phyloP scores from a whole-genome alignment of 2,797 vertebrate genomes.

The Hoplostethus mediterraneus region DNA sequence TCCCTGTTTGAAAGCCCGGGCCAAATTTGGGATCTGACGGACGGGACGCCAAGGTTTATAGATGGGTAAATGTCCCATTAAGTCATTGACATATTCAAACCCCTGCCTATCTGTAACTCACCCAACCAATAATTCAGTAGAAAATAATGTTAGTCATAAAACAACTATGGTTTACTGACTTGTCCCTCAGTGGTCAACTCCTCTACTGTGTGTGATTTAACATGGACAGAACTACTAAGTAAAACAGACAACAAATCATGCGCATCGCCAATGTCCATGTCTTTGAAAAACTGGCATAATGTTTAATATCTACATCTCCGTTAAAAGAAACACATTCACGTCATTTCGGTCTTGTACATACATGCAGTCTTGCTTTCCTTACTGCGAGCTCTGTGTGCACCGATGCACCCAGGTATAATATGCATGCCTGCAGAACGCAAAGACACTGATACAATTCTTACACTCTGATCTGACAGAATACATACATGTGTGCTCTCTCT shows the following conservation, averaged over 20 bases:
- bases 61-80: constrained; percentile 55
- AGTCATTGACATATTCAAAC: constrained; percentile 48
- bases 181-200: constrained; percentile 67
- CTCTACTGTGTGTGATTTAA: constrained; percentile 62
- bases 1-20: constrained; percentile 13
- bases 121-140: constrained; percentile 43
- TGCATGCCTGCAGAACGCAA: not conserved
- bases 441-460: not conserved
- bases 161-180: constrained; percentile 54
- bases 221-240: constrained; percentile 56
- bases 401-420: not conserved
- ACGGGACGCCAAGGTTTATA: constrained; percentile 42
- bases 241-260: constrained; percentile 58
- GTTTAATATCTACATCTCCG: not conserved
- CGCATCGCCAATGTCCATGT: constrained; percentile 27
- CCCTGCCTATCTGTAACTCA: constrained; percentile 41
- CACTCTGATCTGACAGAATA: not conserved
- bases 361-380: not conserved
- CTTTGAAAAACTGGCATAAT: not conserved
- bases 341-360: not conserved
- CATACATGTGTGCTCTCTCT: not conserved
- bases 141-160: constrained; percentile 55
- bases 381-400: not conserved
- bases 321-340: constrained; percentile 8
- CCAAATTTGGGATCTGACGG: constrained; percentile 47